Base-by-base conservation (phyloP, 2,113 vertebrate species). In the Jaculus jaculus region DNA sequence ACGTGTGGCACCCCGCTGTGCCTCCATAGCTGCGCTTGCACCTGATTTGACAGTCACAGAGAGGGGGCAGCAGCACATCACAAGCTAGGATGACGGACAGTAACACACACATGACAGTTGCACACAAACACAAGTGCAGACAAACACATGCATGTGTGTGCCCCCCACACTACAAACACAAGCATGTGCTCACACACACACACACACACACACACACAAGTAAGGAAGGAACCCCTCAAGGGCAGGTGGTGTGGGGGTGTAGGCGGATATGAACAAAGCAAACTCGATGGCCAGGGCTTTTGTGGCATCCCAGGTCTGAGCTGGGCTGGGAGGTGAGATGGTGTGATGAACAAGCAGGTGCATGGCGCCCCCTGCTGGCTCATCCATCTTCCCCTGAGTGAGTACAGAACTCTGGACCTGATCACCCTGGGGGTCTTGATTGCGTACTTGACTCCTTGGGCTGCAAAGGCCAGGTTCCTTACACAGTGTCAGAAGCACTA, bases 381-480 rank as follows among this genome's bases (percentile, higher is more conserved):
- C 17, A 4, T 34, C 20, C 4, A 30, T 23, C 39, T 21, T 74
- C 28, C 58, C 23, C 34, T 28, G 28, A 15, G 32, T 15, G 10
- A 24, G 34, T 54, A 12, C 82, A 54, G 30, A 54, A 4, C 15
- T 30, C 12, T 3, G 51, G 9, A 23, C 26, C 34, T 42, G 51
- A 54, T 39, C 54, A 30, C 5, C 47, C 73, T 37, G 51, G 12
- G 5, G 1, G 0, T 34, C 16, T 28, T 2, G 18, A 17, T 21
- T 21, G 75, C 32, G 11, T 0, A 8, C 32, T 47, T n/a, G 61
- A 13, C 2, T 20, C 37, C 6, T 1, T 0, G 6, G 24, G 16
- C 37, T 84, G 16, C 18, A 30, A 37, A 6, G 42, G 34, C 82
- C n/a, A n/a, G 18, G 66, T 72, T 13, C 60, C 5, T 9, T 37